phyloP scores from a whole-genome alignment of 2,797 vertebrate genomes.

The Halcyon chelicuti region DNA sequence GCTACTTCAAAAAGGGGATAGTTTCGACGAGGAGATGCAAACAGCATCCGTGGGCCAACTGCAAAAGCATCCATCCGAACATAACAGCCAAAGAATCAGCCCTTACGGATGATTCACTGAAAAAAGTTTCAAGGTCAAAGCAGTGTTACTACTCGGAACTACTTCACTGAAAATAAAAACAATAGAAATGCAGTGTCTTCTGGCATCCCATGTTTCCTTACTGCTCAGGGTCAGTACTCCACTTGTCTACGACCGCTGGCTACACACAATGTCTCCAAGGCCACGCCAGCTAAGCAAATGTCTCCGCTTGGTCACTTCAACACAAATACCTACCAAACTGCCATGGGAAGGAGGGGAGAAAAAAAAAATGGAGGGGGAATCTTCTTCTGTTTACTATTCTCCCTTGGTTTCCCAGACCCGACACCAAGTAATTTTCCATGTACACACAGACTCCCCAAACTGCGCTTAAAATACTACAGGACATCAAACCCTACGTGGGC shows the following conservation, averaged over 20 bases:
- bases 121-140: background rate
- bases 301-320: background rate
- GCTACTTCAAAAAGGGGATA: background rate
- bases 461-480: background rate
- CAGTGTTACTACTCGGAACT: background rate
- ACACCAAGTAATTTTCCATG: rapidly evolving
- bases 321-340: background rate
- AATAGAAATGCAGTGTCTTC: rapidly evolving
- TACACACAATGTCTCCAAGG: background rate
- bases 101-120: too few relatives aligned
- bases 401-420: background rate
- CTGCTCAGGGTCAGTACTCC: background rate
- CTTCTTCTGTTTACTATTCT: rapidly evolving
- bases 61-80: rapidly evolving
- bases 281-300: rapidly evolving
- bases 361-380: too few relatives aligned
- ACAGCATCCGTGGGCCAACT: background rate
- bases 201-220: background rate
- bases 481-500: rapidly evolving
- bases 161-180: background rate
- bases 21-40: rapidly evolving
- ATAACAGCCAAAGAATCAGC: background rate
- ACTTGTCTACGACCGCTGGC: background rate
- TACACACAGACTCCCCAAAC: background rate
- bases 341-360: rapidly evolving